phyloP scores from a whole-genome alignment of 2,888 invertebrate genomes.

The Orthonevra nobilis region DNA sequence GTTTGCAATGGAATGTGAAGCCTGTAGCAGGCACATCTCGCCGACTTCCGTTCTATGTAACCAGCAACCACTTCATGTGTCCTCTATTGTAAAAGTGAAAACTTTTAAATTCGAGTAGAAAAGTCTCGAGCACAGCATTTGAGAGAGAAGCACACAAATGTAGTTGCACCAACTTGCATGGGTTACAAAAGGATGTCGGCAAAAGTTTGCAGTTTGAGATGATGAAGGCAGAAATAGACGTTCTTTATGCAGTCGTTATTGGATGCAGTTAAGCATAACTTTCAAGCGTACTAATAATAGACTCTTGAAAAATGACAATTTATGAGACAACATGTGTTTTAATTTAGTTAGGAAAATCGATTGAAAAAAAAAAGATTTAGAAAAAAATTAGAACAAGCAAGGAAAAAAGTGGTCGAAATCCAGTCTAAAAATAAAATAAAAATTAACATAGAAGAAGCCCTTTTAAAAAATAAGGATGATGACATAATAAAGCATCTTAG shows the following conservation, averaged over 20 bases:
- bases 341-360: no score
- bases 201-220: not conserved
- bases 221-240: not conserved
- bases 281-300: not conserved
- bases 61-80: conserved; percentile 13
- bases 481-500: no score
- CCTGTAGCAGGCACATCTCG: not conserved
- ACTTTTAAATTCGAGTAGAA: conserved; percentile 28
- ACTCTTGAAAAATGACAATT: not conserved
- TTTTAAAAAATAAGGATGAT: no score
- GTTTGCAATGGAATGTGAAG: not conserved
- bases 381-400: no score
- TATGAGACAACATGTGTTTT: no score
- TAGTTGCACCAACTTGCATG: conserved; percentile 6
- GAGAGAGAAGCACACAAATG: conserved; percentile 3
- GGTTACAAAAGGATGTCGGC: not conserved
- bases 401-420: no score
- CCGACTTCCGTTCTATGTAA: not conserved
- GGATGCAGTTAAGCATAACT: not conserved
- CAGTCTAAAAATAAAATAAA: no score
- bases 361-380: no score
- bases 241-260: not conserved
- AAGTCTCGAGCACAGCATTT: conserved; percentile 8
- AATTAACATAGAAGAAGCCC: no score
- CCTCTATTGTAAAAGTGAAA: conserved; percentile 29